These are phyloP conservation scores for Tachina grossa DNA, from an alignment of 2,888 invertebrate species.

Conservation along the genomic window DNA sequence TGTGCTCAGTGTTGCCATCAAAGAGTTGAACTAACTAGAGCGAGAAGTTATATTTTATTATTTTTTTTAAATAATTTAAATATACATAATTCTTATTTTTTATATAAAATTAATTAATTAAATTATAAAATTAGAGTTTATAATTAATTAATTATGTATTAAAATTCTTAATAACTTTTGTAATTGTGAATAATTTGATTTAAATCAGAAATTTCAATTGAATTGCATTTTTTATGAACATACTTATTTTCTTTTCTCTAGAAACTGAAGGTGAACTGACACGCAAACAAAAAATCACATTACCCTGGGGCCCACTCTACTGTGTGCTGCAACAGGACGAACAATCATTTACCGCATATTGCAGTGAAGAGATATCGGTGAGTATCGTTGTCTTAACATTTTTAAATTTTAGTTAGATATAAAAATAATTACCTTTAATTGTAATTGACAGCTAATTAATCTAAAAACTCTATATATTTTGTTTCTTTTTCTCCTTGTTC, in stretches of 20 bases:
- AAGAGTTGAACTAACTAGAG: background rate
- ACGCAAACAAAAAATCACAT: constrained; percentile 77
- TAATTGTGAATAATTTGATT: too few species aligned
- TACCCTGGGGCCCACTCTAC: constrained; percentile 87
- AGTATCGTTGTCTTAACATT: constrained; percentile 78
- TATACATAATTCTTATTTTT: too few species aligned
- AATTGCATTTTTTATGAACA: too few species aligned
- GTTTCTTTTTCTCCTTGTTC: constrained; percentile 46
- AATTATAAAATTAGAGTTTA: too few species aligned
- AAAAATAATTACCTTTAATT: constrained; percentile 20
- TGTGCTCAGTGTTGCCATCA: background rate
- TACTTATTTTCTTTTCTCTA: constrained; percentile 68
- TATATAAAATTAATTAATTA: too few species aligned
- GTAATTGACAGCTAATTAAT: constrained; percentile 20
- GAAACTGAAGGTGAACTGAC: constrained; percentile 83
- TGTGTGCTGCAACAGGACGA: constrained; percentile 89
- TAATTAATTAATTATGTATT: too few species aligned
- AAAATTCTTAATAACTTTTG: too few species aligned
- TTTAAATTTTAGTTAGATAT: background rate
- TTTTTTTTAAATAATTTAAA: too few species aligned
- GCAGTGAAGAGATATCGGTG: constrained; percentile 89
- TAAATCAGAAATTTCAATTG: too few species aligned
- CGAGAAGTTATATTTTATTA: background rate
- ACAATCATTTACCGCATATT: constrained; percentile 88
- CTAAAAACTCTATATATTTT: constrained; percentile 29